phyloP scores from a whole-genome alignment of 2,797 vertebrate genomes.

The Rhodeus uyekii region DNA sequence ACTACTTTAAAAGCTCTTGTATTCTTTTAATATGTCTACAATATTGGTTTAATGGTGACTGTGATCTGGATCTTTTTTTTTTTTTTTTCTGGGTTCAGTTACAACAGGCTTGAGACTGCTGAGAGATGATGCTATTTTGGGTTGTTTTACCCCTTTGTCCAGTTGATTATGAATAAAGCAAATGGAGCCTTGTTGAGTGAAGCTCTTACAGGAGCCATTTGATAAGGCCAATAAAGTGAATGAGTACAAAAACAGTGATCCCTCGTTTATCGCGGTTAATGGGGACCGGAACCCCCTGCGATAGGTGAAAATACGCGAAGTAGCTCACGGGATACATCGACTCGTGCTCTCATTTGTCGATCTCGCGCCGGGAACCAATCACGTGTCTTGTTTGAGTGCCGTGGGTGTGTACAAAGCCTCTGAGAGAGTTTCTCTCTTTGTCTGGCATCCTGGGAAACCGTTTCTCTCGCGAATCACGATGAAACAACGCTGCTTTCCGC shows the following conservation, averaged over 20 bases:
- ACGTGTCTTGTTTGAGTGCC: too few relatives aligned
- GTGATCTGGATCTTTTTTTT: neutral
- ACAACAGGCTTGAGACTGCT: slow-evolving; percentile 12
- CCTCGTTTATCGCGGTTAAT: too few relatives aligned
- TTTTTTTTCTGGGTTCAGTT: neutral
- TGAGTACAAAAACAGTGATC: slow-evolving; percentile 32
- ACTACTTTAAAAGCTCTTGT: neutral
- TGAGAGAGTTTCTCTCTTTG: too few relatives aligned
- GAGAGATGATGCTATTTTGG: slow-evolving; percentile 26
- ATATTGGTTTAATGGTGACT: neutral
- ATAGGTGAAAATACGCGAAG: too few relatives aligned
- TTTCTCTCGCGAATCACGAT: too few relatives aligned
- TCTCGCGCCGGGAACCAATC: too few relatives aligned
- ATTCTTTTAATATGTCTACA: neutral
- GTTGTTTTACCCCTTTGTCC: slow-evolving; percentile 39
- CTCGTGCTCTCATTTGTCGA: too few relatives aligned
- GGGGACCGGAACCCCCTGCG: too few relatives aligned
- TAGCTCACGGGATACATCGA: too few relatives aligned
- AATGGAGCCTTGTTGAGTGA: slow-evolving; percentile 26
- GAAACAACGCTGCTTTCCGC: too few relatives aligned
- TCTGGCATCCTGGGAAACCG: too few relatives aligned
- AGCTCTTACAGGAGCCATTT: slow-evolving; percentile 23
- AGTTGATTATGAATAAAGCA: slow-evolving; percentile 4
- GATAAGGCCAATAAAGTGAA: slow-evolving; percentile 10
- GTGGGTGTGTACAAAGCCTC: too few relatives aligned